Conservation (phyloP, 92 coral and sea anemone genomes). For the Desmophyllum pertusum region DNA sequence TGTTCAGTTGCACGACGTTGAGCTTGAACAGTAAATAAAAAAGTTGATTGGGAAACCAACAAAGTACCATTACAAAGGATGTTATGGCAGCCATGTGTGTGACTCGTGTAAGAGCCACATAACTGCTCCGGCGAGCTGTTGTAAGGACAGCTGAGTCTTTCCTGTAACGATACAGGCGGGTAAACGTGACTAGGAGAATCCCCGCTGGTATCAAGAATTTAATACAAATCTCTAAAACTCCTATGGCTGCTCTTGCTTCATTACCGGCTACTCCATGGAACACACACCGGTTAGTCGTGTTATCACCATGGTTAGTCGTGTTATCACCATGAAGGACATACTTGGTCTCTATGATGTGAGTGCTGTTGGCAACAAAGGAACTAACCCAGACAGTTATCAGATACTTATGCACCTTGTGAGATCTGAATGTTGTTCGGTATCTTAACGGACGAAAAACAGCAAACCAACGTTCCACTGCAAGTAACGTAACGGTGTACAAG, state of each 20-base stretch:
- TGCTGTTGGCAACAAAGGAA: constrained; percentile 62
- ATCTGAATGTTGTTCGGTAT: constrained; percentile 63
- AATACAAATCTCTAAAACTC: constrained; percentile 49
- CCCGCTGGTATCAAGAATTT: constrained; percentile 50
- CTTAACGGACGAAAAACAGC: constrained; percentile 74
- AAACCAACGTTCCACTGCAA: constrained; percentile 88
- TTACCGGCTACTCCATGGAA: constrained; percentile 22
- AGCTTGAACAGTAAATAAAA: constrained; percentile 75
- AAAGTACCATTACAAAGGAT: constrained; percentile 60
- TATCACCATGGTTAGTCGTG: not conserved
- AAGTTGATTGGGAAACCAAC: constrained; percentile 83
- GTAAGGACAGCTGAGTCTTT: constrained; percentile 35
- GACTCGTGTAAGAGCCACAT: constrained; percentile 55
- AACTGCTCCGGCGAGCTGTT: constrained; percentile 24
- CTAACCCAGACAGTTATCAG: constrained; percentile 59
- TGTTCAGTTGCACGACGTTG: constrained; percentile 56
- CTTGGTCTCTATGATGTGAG: constrained; percentile 56
- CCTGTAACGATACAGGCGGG: constrained; percentile 45
- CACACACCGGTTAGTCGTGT: constrained; percentile 24
- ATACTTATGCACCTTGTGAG: constrained; percentile 57
- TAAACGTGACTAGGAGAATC: constrained; percentile 39
- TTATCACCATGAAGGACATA: constrained; percentile 20
- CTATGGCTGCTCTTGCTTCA: constrained; percentile 36
- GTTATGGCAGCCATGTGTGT: constrained; percentile 80
- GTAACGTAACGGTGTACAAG: constrained; percentile 71